Base-by-base conservation (phyloP, 2,797 vertebrate genomes). In the Pogoniulus pusillus region DNA sequence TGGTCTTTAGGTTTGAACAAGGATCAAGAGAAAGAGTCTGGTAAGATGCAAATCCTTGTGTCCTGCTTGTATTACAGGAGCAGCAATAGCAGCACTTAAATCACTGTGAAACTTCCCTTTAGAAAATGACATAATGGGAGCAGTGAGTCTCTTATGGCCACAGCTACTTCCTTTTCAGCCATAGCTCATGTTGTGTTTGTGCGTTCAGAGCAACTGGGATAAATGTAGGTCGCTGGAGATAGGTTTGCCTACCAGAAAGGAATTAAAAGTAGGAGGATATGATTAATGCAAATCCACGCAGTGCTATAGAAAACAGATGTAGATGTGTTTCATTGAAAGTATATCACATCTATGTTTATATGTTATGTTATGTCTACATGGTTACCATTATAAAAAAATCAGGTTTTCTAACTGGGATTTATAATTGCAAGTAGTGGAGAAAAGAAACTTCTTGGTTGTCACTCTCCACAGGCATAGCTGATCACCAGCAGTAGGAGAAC, bases 61-160 rank as follows among this genome's bases (percentile, higher is more conserved):
- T 90, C 76, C 68, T 29, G 7, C 76, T 82, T 55, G 63, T 66
- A 54, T 71, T 82, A 90, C 84, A 81, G 63, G 16, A 60, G 59
- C 62, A 59, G 69, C 65, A 93, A 85, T 54, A 91, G 58, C 83
- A 92, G 55, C 29, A 53, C 47, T 96, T 94, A 92, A 94, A 93
- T 94, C 85, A 95, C 69, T 69, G 51, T 77, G 75, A 84, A 90
- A 79, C 62, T 84, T 93, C 77, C 55, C 47, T 83, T 89, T 83
- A 90, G 79, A 85, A 93, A 87, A 89, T 94, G 79, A 94, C 87
- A 80, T 93, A 85, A 93, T 92, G 90, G 94, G 87, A 89, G 80
- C 91, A 87, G 90, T 91, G 92, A 91, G 72, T 86, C 60, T 91
- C 74, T 92, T 51, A 85, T 69, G 79, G 91, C 93, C 55, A 35